Evolutionary conservation across 1,140 invertebrate species (phyloP), one percentile per base, ranked within the genome.

Genomic region (Drosophila sp.): DNA sequence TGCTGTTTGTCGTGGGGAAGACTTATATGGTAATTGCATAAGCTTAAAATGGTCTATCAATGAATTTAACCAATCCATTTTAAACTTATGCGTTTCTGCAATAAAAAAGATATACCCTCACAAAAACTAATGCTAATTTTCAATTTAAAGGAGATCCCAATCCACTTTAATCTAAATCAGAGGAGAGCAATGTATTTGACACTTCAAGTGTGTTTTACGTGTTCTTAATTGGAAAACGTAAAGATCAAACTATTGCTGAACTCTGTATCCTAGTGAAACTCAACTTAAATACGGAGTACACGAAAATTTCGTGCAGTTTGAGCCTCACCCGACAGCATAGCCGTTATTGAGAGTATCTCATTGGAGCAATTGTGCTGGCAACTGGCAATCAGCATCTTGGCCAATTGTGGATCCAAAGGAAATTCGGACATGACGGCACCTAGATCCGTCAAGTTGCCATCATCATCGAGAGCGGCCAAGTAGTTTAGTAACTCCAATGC

Each of bases 401-500:
- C 98, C 13, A 99, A 93, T 92, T 99, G 99, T 2, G 99, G 99
- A 94, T 99, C 99, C 5, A 99, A 93, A 0, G 99, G 99, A 90
- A 99, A 99, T 93, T 99, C 99, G 0, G 99, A 98, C 99, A 99
- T 99, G 69, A 99, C 96, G 0, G 98, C 97, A n/a, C 98, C 98
- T 38, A 98, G 93, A 91, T 99, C 97, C 0, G 98, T 99, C 46
- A 99, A 93, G 92, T 99, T 98, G 50, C 98, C 97, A 92, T 99
- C 98, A 92, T 99, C 99, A 84, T 99, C 98, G 73, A 92, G 64
- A 25, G 91, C 91, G 14, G 97, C 97, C 56, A 99, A 93, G 92
- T 99, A 99, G 93, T 99, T 99, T 7, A 99, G 93, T 54, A 99
- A 93, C 93, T 99, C 99, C 57, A 99, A 92, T 2, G 99, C 99